Evolutionary conservation across 1,140 invertebrate genomes (phyloP).

Genomic region (Brachionus manjavacas): DNA sequence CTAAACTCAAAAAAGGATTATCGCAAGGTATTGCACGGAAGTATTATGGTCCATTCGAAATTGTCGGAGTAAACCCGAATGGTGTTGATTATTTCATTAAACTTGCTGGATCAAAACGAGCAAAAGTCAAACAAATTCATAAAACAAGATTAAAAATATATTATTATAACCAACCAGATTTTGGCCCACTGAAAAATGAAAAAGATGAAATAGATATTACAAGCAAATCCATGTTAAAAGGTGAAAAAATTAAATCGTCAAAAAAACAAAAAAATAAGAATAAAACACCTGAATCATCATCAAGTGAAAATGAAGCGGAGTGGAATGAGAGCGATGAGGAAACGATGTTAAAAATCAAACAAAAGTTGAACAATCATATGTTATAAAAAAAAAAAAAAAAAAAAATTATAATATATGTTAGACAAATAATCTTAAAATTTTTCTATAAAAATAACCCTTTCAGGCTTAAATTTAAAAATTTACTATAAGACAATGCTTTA

Average conservation of each 20-base stretch:
- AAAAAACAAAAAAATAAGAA: neutral
- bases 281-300: neutral
- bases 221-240: neutral
- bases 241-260: neutral
- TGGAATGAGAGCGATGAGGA: neutral
- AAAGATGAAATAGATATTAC: neutral
- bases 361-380: neutral
- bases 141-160: slow-evolving; percentile 20
- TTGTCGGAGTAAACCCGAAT: neutral
- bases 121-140: slow-evolving; percentile 8
- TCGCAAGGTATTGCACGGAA: neutral
- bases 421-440: too few species aligned
- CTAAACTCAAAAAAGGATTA: slow-evolving; percentile 4
- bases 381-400: neutral
- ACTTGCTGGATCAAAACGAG: neutral
- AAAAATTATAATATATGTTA: neutral
- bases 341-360: neutral
- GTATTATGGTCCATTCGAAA: neutral
- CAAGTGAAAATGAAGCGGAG: neutral
- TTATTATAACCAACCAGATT: slow-evolving; percentile 19
- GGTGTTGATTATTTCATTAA: neutral
- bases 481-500: neutral
- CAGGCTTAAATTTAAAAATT: neutral
- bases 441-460: neutral
- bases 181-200: neutral